Base-by-base conservation (phyloP, 2,888 invertebrate genomes). In the Ennomos quercinarius region DNA sequence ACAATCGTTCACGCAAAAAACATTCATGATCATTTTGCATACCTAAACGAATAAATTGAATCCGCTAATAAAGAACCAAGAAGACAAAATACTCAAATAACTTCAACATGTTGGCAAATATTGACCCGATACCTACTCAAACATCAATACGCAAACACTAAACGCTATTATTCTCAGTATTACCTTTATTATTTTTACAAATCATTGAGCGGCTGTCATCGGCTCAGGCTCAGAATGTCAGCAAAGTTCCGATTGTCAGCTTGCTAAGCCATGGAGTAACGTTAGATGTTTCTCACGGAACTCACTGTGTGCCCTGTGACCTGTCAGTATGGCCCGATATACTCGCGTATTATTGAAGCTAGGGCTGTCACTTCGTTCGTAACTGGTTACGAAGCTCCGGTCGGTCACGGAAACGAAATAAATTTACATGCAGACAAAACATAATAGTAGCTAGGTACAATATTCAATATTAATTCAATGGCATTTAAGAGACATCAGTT, bases 221-320 rank as follows among this genome's bases (percentile, higher is more conserved):
- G 56, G 67, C 63, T 66, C 67, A 57, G 56, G 66, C 62, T 64
- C 67, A 57, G 67, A 57, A 66, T 60, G 45, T 64, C 49, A 35
- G 46, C 49, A 48, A 55, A 39, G 39, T 49, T 17, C 17, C 45
- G 48, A 63, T 62, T 63, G 71, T 75, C 77, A 81, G 79, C 78
- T 78, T 80, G 73, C 73, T 73, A 72, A 68, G 48, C 47, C 44
- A 53, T 36, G 49, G 45, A 37, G 40, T 47, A 35, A 39, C 40
- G 46, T 60, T 37, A 37, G 35, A 75, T 27, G 40, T 37, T 87
- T 89, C 89, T 85, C 89, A 89, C 89, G 87, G 77, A 84, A 84
- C 81, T 80, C 77, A 74, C 57, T 55, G 61, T 63, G 60, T 67
- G 71, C 76, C 77, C 77, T 80, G 68, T 70, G 67, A 70, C 70